These are phyloP conservation scores for Melanotaenia boesemani DNA, from an alignment of 2,797 vertebrate species.

Conservation along the genomic window DNA sequence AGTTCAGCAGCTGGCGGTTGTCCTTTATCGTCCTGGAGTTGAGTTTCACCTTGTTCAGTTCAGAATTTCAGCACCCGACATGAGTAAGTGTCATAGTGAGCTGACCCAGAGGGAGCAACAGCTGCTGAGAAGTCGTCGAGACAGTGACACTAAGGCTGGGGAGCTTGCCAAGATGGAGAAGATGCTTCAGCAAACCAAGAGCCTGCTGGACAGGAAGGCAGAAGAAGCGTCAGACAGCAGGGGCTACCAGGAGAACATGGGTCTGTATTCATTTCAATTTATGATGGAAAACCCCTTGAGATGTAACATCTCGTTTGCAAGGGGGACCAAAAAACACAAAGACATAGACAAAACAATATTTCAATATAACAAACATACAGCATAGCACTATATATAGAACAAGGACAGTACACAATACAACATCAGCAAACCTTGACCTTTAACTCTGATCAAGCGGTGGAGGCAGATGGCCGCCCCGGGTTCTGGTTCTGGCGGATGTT, in stretches of 20 bases:
- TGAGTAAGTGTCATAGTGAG: conserved; percentile 84
- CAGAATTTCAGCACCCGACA: conserved; percentile 76
- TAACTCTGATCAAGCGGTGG: not conserved
- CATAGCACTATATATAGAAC: no score
- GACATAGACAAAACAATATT: no score
- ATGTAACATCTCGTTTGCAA: no score
- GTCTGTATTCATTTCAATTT: no score
- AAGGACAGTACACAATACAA: no score
- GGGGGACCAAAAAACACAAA: no score
- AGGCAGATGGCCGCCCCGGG: no score
- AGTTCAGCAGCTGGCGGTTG: conserved; percentile 6
- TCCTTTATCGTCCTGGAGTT: not conserved
- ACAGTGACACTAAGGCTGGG: conserved; percentile 87
- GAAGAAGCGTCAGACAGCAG: conserved; percentile 75
- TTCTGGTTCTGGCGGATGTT: no score
- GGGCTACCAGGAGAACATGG: conserved; percentile 77
- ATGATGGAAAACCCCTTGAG: no score
- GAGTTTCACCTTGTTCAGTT: conserved; percentile 15
- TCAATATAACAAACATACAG: no score
- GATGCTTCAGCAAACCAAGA: conserved; percentile 88
- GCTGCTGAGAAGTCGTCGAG: conserved; percentile 82
- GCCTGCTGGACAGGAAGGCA: conserved; percentile 86
- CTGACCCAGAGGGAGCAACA: conserved; percentile 84
- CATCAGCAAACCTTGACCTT: conserved; percentile 3
- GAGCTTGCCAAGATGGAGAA: conserved; percentile 89